Base-by-base conservation (phyloP, 53 echinoderm and acorn worm species). In the Echinarachnius parma region DNA sequence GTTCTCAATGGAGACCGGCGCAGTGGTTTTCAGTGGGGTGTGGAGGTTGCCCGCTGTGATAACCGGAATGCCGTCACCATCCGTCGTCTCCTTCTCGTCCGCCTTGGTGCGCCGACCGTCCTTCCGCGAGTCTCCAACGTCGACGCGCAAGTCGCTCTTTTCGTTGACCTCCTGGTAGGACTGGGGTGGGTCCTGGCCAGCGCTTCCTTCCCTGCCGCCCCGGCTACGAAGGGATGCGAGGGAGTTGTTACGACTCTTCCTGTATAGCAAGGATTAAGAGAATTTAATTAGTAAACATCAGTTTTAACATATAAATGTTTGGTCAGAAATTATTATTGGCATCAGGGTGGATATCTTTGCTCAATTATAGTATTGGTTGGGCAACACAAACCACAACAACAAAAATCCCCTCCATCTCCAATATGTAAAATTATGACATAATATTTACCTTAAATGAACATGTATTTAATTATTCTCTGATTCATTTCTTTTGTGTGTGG, bases 171-270 rank as follows among this genome's bases (percentile, higher is more conserved):
- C 87, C 22, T 81, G 74, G 77, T 68, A 81, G 2, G 69, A 77
- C 58, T 77, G 39, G 22, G 82, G 42, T 23, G 77, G 77, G 9
- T 86, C 86, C 31, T 76, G 77, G 47, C 37, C 65, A n/a, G 86
- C 33, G 27, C 37, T 53, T 14, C 63, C 31, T 3, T 24, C 13
- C 9, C 56, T 29, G 0, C 37, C 56, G 5, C 74, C 74, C 15
- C 87, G 87, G 59, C 87, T 86, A 23, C 87, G 81, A 59, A 86
- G 50, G 9, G 87, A 86, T 9, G 81, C 87, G 4, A 81, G 81
- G 5, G 87, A 86, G 47, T 61, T 81, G 25, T 77, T 70, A 15
- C 87, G 75, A 28, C 63, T 70, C 61, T 86, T 86, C 81, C 87
- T 86, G 65, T 54, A 24, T n/a, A n/a, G n/a, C n/a, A n/a, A n/a